Conservation (phyloP, 2,113 vertebrate genomes). For the Oncorhynchus tshawytscha region DNA sequence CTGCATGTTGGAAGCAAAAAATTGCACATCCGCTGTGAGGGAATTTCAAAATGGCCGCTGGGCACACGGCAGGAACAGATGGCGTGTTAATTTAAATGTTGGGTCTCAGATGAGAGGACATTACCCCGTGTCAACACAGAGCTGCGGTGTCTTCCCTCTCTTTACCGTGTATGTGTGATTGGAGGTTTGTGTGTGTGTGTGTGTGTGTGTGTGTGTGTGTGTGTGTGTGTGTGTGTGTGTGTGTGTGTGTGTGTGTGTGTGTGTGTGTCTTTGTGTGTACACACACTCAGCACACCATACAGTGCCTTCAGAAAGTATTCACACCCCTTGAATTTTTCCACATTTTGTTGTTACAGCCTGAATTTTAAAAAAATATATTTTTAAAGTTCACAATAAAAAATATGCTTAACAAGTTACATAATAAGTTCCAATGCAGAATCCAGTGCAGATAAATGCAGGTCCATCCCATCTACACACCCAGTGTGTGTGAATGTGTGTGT, state of each 20-base stretch:
- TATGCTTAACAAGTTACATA: too few relatives aligned
- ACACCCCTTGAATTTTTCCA: too few relatives aligned
- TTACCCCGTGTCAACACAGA: slow-evolving; percentile 50
- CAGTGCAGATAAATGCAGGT: neutral
- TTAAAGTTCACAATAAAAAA: too few relatives aligned
- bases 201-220: neutral
- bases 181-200: neutral
- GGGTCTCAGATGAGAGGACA: slow-evolving; percentile 52
- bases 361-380: too few relatives aligned
- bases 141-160: neutral
- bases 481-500: neutral
- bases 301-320: too few relatives aligned
- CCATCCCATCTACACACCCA: neutral
- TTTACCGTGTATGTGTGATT: slow-evolving; percentile 17
- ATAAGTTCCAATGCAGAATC: neutral
- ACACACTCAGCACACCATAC: neutral
- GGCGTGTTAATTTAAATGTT: slow-evolving; percentile 59
- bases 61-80: slow-evolving; percentile 58
- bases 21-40: slow-evolving; percentile 21
- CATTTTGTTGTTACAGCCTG: too few relatives aligned
- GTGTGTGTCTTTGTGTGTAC: neutral
- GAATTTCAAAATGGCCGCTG: slow-evolving; percentile 47
- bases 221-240: neutral
- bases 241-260: too few relatives aligned
- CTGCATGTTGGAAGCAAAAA: slow-evolving; percentile 9